These are phyloP conservation scores for Phengaris arion DNA, from an alignment of 2,888 invertebrate species.

Conservation along the genomic window DNA sequence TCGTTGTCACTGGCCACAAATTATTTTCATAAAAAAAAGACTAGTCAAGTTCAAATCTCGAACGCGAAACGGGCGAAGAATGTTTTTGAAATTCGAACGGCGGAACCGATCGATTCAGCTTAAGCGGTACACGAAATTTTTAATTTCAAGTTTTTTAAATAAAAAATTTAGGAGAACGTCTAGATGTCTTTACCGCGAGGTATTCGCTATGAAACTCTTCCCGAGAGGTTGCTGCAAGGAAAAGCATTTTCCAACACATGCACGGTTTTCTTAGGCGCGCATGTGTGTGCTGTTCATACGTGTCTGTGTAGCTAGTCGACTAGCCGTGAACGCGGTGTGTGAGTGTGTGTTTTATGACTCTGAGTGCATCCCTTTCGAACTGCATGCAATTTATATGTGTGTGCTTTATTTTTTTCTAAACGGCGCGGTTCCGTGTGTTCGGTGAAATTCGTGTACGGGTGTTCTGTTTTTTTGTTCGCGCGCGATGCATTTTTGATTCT, in stretches of 20 bases:
- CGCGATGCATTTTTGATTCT: slow-evolving; percentile 46
- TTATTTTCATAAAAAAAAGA: slow-evolving; percentile 42
- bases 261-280: slow-evolving; percentile 66
- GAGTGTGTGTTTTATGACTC: slow-evolving; percentile 77
- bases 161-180: slow-evolving; percentile 61
- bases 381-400: slow-evolving; percentile 78
- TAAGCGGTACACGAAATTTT: slow-evolving; percentile 37
- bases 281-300: slow-evolving; percentile 57
- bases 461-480: slow-evolving; percentile 60
- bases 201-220: slow-evolving; percentile 80
- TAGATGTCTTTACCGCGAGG: slow-evolving; percentile 79
- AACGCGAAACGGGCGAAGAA: slow-evolving; percentile 67
- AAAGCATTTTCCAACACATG: slow-evolving; percentile 79
- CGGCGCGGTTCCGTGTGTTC: slow-evolving; percentile 63
- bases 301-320: slow-evolving; percentile 57
- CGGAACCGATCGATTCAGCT: slow-evolving; percentile 58
- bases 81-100: slow-evolving; percentile 54
- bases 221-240: slow-evolving; percentile 79
- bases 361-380: slow-evolving; percentile 79
- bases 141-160: slow-evolving; percentile 39
- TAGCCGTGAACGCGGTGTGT: slow-evolving; percentile 43
- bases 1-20: slow-evolving; percentile 43
- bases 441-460: slow-evolving; percentile 62
- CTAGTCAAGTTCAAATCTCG: slow-evolving; percentile 53
- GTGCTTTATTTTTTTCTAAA: slow-evolving; percentile 76